Evolutionary conservation across 2,888 invertebrate genomes (phyloP), one percentile per base, ranked within the genome.

Genomic region (Pyrrhosoma nymphula): DNA sequence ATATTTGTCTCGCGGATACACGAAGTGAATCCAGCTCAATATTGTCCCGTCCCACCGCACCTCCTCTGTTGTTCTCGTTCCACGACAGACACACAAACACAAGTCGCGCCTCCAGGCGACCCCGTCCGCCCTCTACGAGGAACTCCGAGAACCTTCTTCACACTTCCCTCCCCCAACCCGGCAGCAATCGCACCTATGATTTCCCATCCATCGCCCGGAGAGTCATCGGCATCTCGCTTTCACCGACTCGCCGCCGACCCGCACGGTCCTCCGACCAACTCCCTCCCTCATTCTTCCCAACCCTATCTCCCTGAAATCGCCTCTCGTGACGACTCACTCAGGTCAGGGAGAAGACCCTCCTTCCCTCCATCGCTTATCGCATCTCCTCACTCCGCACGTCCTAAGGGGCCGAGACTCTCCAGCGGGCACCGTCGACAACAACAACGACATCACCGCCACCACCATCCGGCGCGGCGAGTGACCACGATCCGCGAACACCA

Each of bases 121-220:
- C 23, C 39, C 55, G 55, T n/a, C 23, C 90, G 14, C n/a, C 39
- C 63, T 63, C 91, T 26, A 20, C 60, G 39, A 23, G 39, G 47
- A 23, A 88, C 23, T 39, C 35, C 88, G n/a, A 16, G 88, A n/a
- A 18, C 20, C 20, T 2, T 39, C 88, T 23, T 20, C 26, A 16
- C 35, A 16, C 23, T 20, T 39, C 39, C 18, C 47, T 6, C 88
- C 88, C 47, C n/a, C 47, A 47, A 47, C 47, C 23, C 35, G 63
- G 91, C 35, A 56, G 18, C 30, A n/a, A 60, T 90, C 56, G n/a
- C 90, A 30, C 60, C 56, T 30, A 60, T 90, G 90, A 90, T 90
- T 90, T 90, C 60, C 20, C 69, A 69, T 47, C 47, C 47, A 30
- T 23, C n/a, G 56, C 35, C 90, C 60, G 60, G 20, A 26, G 55